Base-by-base conservation (phyloP, 2,113 vertebrate species). In the Pelobates fuscus region DNA sequence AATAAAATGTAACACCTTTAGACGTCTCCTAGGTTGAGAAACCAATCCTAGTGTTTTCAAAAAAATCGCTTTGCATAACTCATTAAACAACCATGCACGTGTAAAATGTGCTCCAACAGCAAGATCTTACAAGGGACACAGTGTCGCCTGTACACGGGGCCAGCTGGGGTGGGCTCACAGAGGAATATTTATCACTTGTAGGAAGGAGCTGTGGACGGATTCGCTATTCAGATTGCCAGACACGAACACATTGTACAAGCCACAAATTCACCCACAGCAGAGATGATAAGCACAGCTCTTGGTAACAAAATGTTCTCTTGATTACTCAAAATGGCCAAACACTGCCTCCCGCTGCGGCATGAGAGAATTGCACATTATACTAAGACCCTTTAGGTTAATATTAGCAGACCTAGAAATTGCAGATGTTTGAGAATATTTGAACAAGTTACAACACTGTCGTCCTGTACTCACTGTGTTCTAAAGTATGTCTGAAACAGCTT, bases 271-370 rank as follows among this genome's bases (percentile, higher is more conserved):
- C 8, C 12, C 27, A 14, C 26, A 69, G 67, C 20, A 52, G 25
- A 69, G 11, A 69, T 29, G 32, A n/a, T n/a, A n/a, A 17, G 20
- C 46, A 49, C 55, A 62, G 27, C 41, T 49, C 44, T 49, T 49
- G 10, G 10, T 14, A 20, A 20, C 7, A 37, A 29, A 32, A n/a
- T 37, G 10, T 10, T 37, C 32, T 37, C 11, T 8, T 26, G n/a
- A 46, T 49, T 12, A 49, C 20, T 20, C n/a, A 25, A 49, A 20
- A 20, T 49, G 69, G 69, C 17, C 21, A 11, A 2, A 7, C 60
- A 20, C 69, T 61, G 69, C 69, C 69, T 21, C 58, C 69, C n/a
- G 44, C 57, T 71, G 69, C 57, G 61, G 4, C 60, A 18, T 23
- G 11, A 7, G 25, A 23, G 69, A 58, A 71, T 18, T 49, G 17